Base-by-base conservation (phyloP, 2,888 invertebrate species). In the Orthosia incerta region DNA sequence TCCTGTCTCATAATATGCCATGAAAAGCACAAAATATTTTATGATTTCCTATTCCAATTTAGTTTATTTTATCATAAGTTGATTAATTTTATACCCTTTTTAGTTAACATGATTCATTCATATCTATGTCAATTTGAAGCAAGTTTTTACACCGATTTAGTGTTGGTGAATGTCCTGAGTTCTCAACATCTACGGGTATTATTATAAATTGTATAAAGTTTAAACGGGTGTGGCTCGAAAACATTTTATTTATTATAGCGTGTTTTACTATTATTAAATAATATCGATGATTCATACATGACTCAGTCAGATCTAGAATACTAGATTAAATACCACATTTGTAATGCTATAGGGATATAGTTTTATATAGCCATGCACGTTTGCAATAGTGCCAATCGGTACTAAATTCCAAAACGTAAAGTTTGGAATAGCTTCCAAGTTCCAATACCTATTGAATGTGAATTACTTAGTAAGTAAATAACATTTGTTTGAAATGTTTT, bases 391-490 rank as follows among this genome's bases (percentile, higher is more conserved):
- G 15, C 16, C 18, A 50, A 50, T 18, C 7, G 50, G 7, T 56
- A 56, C 26, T 56, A n/a, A 72, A 72, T 46, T 4, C 39, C n/a
- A n/a, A 11, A 50, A 46, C 7, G n/a, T 31, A 48, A 23, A 51
- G 39, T 65, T 65, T 13, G 50, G 45, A 74, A 65, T 45, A 57
- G 9, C 5, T 64, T 72, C 26, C 12, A 56, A 65, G 55, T 67
- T 66, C 31, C 20, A 48, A 51, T 20, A 16, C 15, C 1, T 57
- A 57, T 23, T 31, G 16, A 63, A 72, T 16, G 12, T n/a, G 23
- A 66, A 61, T 75, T 62, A 57, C 61, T 51, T 61, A 39, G 3
- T 57, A 71, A 73, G 20, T 62, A 18, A 57, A 26, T 73, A 15
- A 15, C 20, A 31, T 60, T 67, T 53, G 53, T 60, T 70, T 20